A percentile compares a stretch with the other conserved stretches of the same genome.
These are phyloP conservation scores for Trematomus loennbergii DNA, from an alignment of 2,113 vertebrate genomes.

Conservation along the genomic window DNA sequence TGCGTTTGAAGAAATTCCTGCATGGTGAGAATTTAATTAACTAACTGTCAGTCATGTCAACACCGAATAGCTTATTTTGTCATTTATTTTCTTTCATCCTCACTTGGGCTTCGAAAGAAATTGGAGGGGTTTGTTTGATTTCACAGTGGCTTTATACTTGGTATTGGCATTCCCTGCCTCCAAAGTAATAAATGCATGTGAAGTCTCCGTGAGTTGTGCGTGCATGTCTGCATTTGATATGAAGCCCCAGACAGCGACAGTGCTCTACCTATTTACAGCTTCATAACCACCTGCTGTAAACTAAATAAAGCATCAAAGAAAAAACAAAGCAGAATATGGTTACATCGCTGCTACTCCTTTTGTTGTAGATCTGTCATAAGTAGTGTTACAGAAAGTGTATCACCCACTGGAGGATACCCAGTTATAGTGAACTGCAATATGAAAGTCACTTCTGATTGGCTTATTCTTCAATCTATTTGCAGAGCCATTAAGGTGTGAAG, in stretches of 20 bases:
- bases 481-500: constrained; percentile 41
- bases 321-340: constrained; percentile 4
- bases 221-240: constrained; percentile 40
- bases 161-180: constrained; percentile 21
- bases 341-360: not conserved
- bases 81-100: constrained; percentile 67
- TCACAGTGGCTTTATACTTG: constrained; percentile 41
- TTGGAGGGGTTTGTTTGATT: constrained; percentile 54
- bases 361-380: constrained; percentile 5
- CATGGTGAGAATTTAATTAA: constrained; percentile 76
- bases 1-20: constrained; percentile 60
- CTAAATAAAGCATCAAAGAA: not conserved
- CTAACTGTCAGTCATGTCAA: constrained; percentile 69
- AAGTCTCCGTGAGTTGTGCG: constrained; percentile 16
- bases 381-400: constrained; percentile 1
- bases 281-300: constrained; percentile 54
- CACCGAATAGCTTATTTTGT: constrained; percentile 58
- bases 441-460: constrained; percentile 47
- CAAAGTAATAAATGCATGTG: constrained; percentile 49
- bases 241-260: constrained; percentile 2
- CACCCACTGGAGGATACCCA: constrained; percentile 6
- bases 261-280: constrained; percentile 39
- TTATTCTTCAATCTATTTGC: constrained; percentile 47
- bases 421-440: constrained; percentile 19
- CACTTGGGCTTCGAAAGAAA: constrained; percentile 28